These are phyloP conservation scores for Pavo muticus DNA, from an alignment of 2,113 vertebrate genomes.

Conservation along the genomic window DNA sequence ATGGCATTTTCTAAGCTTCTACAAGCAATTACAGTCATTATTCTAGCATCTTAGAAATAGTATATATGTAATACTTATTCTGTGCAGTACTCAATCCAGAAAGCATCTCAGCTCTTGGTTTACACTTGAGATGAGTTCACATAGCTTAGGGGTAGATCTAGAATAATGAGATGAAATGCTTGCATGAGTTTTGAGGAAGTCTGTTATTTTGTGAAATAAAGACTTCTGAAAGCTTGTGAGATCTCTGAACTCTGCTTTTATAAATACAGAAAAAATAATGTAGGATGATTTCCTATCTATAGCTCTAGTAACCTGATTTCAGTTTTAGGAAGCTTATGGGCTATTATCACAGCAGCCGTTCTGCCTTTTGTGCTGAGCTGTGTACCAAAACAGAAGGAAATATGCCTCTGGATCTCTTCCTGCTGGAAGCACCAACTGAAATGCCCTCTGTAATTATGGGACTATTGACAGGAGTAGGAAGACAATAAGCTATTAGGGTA, in stretches of 20 bases:
- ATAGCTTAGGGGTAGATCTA: neutral
- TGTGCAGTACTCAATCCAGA: neutral
- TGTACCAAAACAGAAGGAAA: neutral
- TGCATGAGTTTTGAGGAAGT: neutral
- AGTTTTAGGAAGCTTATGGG: neutral
- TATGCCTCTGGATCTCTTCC: neutral
- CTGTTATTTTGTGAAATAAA: neutral
- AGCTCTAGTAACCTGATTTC: neutral
- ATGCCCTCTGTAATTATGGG: neutral
- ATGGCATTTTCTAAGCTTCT: neutral
- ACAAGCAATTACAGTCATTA: neutral
- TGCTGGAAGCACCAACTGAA: neutral
- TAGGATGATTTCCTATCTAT: neutral
- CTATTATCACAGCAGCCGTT: neutral
- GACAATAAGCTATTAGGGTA: neutral
- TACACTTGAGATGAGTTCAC: neutral
- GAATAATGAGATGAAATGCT: neutral
- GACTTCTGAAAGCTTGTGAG: neutral
- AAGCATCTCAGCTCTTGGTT: neutral
- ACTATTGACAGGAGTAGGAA: neutral
- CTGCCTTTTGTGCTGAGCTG: neutral
- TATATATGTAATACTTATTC: neutral
- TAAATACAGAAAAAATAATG: neutral
- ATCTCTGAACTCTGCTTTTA: neutral
- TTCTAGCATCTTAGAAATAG: neutral